Percentiles rank a stretch among this genome's conserved stretches.
Evolutionary conservation across 2,113 vertebrate genomes (phyloP).

Genomic region (Girardinichthys multiradiatus): DNA sequence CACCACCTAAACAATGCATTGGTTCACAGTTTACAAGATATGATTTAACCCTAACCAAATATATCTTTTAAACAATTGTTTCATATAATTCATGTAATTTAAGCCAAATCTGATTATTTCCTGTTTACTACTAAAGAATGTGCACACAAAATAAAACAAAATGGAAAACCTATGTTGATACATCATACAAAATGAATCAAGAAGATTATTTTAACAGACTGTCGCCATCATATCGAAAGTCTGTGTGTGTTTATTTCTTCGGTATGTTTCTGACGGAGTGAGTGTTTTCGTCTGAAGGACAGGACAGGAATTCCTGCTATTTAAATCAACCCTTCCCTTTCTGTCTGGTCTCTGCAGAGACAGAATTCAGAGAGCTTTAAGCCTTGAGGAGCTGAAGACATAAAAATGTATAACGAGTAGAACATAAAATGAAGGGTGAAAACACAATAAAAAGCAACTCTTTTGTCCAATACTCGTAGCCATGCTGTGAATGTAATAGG

Average conservation of each 20-base stretch:
- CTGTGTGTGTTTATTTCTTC: not conserved
- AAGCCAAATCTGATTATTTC: not conserved
- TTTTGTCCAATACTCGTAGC: not conserved
- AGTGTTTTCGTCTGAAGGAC: conserved; percentile 36
- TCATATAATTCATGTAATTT: too few relatives aligned
- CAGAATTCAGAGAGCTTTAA: not conserved
- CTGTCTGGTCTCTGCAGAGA: conserved; percentile 31
- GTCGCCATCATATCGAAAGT: conserved; percentile 4
- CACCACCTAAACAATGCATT: too few relatives aligned
- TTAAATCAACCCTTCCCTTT: conserved; percentile 70
- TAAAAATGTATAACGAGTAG: not conserved
- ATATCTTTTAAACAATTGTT: too few relatives aligned
- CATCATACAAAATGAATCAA: not conserved
- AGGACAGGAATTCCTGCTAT: conserved; percentile 70
- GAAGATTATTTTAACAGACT: not conserved
- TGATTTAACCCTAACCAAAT: too few relatives aligned
- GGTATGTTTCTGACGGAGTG: conserved; percentile 1
- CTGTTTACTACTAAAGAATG: too few relatives aligned
- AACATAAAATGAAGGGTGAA: not conserved
- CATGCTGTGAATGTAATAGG: not conserved
- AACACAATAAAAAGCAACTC: not conserved
- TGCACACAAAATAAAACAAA: too few relatives aligned
- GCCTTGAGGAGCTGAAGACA: not conserved
- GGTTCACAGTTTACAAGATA: too few relatives aligned
- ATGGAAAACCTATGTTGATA: not conserved